Conservation (phyloP, 2,113 vertebrate genomes). For the Perognathus longimembris region DNA sequence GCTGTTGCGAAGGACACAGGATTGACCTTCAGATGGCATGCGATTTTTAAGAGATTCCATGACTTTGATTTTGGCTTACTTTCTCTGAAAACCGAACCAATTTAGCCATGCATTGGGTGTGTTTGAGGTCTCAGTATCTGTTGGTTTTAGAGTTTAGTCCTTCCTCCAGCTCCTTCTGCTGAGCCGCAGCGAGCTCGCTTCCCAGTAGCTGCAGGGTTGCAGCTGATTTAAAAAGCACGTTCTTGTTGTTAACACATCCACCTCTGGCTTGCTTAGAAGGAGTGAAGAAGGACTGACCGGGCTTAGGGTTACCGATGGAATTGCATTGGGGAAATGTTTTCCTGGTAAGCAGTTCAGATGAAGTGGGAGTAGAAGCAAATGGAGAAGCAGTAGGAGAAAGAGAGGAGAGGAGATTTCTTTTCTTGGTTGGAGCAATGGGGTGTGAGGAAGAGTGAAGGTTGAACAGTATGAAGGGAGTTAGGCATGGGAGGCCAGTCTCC, state of each 20-base stretch:
- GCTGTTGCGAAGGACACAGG: too few species aligned
- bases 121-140: neutral
- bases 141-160: neutral
- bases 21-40: too few species aligned
- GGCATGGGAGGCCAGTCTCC: neutral
- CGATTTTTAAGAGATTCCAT: too few species aligned
- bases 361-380: neutral
- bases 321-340: neutral
- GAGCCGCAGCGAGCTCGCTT: neutral
- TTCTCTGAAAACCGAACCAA: too few species aligned
- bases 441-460: neutral
- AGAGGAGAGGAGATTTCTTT: neutral
- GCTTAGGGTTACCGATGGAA: neutral
- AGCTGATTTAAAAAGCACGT: neutral
- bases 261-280: conserved; percentile 2
- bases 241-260: neutral
- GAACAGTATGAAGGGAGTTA: fast-evolving
- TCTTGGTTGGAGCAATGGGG: neutral
- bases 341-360: neutral
- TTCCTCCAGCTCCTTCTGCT: too few species aligned
- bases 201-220: neutral
- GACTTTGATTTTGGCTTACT: too few species aligned
- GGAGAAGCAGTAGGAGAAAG: neutral
- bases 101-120: neutral
- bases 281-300: neutral